Evolutionary conservation across 2,797 vertebrate species (phyloP).

Genomic region (Cetoscarus ocellatus): DNA sequence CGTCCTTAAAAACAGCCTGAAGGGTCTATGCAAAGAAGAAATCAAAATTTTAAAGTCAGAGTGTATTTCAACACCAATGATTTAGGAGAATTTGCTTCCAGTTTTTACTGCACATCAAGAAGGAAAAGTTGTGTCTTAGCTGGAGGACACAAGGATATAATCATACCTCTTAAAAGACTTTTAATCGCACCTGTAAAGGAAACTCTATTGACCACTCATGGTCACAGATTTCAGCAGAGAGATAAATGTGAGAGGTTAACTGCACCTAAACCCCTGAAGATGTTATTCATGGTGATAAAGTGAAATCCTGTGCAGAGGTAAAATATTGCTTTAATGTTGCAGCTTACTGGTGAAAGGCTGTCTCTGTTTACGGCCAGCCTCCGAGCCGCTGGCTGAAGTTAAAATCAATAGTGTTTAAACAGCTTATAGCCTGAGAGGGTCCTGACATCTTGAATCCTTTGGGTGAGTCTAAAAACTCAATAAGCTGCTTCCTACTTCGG

Average conservation of each 20-base stretch:
- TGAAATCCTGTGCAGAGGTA: constrained; percentile 23
- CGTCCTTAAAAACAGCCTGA: background rate
- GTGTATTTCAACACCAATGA: too few species aligned
- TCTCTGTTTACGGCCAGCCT: constrained; percentile 30
- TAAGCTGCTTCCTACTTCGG: constrained; percentile 9
- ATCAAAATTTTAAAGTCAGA: constrained; percentile 5
- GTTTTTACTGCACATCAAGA: background rate
- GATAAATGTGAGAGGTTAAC: constrained; percentile 23
- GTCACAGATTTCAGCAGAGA: constrained; percentile 12
- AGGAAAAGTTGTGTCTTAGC: background rate
- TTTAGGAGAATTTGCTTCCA: background rate
- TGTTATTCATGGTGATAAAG: constrained; percentile 21
- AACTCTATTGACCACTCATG: background rate
- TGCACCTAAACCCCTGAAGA: constrained; percentile 24
- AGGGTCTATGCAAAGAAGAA: background rate
- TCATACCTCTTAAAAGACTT: background rate
- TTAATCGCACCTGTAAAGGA: constrained; percentile 10
- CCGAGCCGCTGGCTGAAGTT: constrained; percentile 32
- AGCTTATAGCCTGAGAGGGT: constrained; percentile 23
- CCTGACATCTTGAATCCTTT: constrained; percentile 22
- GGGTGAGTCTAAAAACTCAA: constrained; percentile 11
- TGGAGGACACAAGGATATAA: background rate
- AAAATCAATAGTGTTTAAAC: constrained; percentile 45
- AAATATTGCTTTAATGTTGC: constrained; percentile 46
- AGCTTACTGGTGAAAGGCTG: constrained; percentile 46